Evolutionary conservation across 2,113 vertebrate species (phyloP).

Genomic region (Melanostigma gelatinosum): DNA sequence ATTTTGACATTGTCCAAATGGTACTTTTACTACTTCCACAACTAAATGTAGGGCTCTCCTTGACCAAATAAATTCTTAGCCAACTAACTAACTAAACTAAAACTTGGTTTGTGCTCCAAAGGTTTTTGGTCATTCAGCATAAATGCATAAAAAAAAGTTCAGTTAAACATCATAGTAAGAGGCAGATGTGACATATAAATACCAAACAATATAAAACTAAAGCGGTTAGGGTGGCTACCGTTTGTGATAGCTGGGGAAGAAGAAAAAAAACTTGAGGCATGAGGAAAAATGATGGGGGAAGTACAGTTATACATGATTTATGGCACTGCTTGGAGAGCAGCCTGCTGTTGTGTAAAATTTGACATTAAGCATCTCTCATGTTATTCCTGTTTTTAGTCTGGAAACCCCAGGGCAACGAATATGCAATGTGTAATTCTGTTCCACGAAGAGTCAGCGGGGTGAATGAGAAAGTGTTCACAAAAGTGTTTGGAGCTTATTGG

Average conservation of each 20-base stretch:
- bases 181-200: not conserved
- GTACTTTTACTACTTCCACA: not conserved
- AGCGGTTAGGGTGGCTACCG: not conserved
- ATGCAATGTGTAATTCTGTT: constrained; percentile 68
- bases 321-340: constrained; percentile 67
- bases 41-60: not conserved
- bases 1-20: not conserved
- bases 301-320: constrained; percentile 73
- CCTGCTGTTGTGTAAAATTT: constrained; percentile 81
- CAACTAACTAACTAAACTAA: not conserved
- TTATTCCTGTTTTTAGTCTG: constrained; percentile 64
- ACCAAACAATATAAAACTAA: not conserved
- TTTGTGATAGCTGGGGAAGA: constrained; percentile 12
- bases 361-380: constrained; percentile 78
- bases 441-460: constrained; percentile 29
- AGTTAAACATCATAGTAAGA: constrained; percentile 6
- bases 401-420: constrained; percentile 75
- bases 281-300: constrained; percentile 38
- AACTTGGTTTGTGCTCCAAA: not conserved
- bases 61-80: not conserved
- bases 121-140: not conserved
- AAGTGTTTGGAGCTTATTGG: constrained; percentile 62
- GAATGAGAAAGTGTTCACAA: constrained; percentile 61
- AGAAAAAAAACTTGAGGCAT: not conserved
- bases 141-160: not conserved